Base-by-base conservation (phyloP, 1,140 invertebrate genomes). In the Lineus longissimus region DNA sequence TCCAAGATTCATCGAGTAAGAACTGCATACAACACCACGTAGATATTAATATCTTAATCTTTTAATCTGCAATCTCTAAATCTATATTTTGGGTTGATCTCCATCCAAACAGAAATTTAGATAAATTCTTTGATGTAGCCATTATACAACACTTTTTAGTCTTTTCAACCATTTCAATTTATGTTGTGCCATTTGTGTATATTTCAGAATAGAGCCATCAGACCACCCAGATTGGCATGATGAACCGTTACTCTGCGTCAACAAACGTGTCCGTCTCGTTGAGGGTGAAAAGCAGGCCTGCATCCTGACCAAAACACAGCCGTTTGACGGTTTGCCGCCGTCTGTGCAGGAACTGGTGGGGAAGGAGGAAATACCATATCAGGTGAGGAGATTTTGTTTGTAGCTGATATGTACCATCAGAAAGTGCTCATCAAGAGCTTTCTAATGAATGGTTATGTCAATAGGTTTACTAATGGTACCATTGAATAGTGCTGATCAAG, bases 251-350 rank as follows among this genome's bases (percentile, higher is more conserved):
- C 15, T 36, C 6, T 36, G 4, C 15, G 33, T 36, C 33, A 36
- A 15, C 33, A 36, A 36, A 36, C 4, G 15, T 15, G 33, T 36
- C 33, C 4, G 33, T 54, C 17, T 56, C 51, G 13, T 66, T 56
- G 9, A 51, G 73, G 74, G 70, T 11, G 55, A 65, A 25, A 70
- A 70, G 55, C 72, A 74, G 66, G 73, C 66, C 11, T 68, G 66
- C 29, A 58, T 69, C 55, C 63, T 76, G 15, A 72, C 72, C 13
- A 76, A 76, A 57, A 62, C 71, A 25, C 60, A 68, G 47, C 56
- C 36, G 23, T 71, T 72, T 61, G 59, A 70, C 15, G 72, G 71
- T 23, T 60, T 74, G 36, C 74, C 74, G 15, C 54, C 65, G 1
- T 25, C 55, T 31, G 68, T 76, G 1, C 40, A 65, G 15, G 17